Evolutionary conservation across 2,113 vertebrate genomes (phyloP).

Genomic region (Muscicapa adusta): DNA sequence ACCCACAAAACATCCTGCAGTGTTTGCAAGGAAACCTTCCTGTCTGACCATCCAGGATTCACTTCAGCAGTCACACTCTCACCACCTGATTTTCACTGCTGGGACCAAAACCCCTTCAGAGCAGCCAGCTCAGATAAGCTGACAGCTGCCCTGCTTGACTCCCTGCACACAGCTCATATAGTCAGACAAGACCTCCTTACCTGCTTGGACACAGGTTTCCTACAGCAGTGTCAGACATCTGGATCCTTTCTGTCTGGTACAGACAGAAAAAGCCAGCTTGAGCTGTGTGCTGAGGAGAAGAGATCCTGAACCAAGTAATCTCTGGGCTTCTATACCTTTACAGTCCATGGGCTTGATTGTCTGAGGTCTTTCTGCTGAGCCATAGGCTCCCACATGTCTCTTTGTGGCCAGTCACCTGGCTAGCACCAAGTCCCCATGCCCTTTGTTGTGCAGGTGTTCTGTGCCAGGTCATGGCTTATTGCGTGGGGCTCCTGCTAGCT

Average conservation of each 20-base stretch:
- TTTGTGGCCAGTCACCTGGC: neutral
- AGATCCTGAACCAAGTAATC: neutral
- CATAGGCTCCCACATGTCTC: neutral
- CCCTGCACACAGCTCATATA: neutral
- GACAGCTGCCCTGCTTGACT: neutral
- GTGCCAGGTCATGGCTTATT: neutral
- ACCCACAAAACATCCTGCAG: neutral
- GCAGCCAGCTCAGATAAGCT: fast-evolving
- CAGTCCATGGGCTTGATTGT: fast-evolving
- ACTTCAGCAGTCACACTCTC: neutral
- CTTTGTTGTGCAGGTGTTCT: neutral
- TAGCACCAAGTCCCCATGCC: neutral
- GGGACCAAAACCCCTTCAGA: neutral
- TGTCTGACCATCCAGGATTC: neutral
- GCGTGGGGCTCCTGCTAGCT: neutral
- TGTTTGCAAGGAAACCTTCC: neutral
- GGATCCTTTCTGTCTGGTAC: neutral
- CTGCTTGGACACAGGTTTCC: neutral
- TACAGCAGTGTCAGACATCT: neutral
- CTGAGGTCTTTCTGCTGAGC: neutral
- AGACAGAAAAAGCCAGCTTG: neutral
- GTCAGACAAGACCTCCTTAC: neutral
- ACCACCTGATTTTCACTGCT: neutral
- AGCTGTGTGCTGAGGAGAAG: neutral
- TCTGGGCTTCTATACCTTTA: neutral